Percentiles rank a stretch among this genome's conserved stretches.
Conservation (phyloP, 2,113 vertebrate species). For the Tapirus terrestris region DNA sequence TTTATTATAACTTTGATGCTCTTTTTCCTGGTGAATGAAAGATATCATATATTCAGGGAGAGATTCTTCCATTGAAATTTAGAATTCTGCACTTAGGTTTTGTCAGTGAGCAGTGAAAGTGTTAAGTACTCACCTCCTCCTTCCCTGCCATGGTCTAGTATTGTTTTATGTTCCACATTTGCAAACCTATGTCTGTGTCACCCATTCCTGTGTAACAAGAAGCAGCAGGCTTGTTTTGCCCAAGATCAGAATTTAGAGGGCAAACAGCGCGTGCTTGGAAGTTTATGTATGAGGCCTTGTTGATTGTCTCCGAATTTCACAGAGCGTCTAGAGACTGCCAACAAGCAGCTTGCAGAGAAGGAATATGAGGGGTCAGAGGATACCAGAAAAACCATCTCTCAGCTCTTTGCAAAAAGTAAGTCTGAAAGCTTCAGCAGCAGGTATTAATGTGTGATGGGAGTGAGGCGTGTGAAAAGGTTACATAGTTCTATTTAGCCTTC, state of each 20-base stretch:
- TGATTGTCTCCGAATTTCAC: slow-evolving; percentile 71
- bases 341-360: slow-evolving; percentile 97
- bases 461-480: background rate
- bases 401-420: slow-evolving; percentile 97
- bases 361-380: slow-evolving; percentile 97
- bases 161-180: slow-evolving; percentile 33
- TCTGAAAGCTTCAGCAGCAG: slow-evolving; percentile 49
- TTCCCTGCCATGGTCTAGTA: background rate
- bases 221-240: slow-evolving; percentile 42
- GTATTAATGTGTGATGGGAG: background rate
- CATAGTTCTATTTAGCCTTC: background rate
- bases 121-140: background rate
- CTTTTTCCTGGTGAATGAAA: slow-evolving; percentile 21
- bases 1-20: background rate
- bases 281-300: background rate
- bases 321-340: slow-evolving; percentile 98
- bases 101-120: background rate
- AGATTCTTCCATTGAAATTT: background rate
- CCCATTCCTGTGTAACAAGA: slow-evolving; percentile 40
- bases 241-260: slow-evolving; percentile 40
- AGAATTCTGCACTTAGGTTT: slow-evolving; percentile 12
- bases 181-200: slow-evolving; percentile 15
- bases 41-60: background rate
- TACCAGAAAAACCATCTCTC: slow-evolving; percentile 97
- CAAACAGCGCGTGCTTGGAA: slow-evolving; percentile 11